Evolutionary conservation across 2,113 vertebrate species (phyloP).

Genomic region (Gnathonemus longibarbis): DNA sequence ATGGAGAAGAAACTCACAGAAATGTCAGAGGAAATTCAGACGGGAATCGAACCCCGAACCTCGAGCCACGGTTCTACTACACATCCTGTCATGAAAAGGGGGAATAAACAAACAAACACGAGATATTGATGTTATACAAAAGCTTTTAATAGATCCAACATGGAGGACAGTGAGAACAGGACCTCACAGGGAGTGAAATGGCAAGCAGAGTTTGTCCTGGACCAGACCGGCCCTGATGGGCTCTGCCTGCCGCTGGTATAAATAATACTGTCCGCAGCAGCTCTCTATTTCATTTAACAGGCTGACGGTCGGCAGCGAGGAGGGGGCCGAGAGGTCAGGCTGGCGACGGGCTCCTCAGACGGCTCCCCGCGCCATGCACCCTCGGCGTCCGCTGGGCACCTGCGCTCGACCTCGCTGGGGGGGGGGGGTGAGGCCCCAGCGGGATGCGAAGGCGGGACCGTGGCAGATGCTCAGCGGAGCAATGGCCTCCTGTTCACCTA

Average conservation of each 20-base stretch:
- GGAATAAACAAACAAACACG: not conserved
- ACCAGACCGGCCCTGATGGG: not conserved
- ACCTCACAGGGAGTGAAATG: not conserved
- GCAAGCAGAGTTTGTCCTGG: not conserved
- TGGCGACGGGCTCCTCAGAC: not conserved
- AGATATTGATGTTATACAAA: not conserved
- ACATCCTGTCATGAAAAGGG: not conserved
- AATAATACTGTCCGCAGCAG: not conserved
- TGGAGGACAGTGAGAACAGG: not conserved
- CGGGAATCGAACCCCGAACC: not conserved
- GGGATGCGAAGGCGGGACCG: not conserved
- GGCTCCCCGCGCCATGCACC: not conserved
- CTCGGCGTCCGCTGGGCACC: not conserved
- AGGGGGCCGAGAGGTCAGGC: not conserved
- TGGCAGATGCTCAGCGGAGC: not conserved
- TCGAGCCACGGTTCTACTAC: not conserved
- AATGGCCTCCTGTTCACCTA: not conserved
- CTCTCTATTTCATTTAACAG: not conserved
- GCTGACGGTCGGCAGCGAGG: not conserved
- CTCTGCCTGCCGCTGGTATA: not conserved
- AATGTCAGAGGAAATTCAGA: not conserved
- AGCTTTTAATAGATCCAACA: not conserved
- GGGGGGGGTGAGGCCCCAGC: not conserved
- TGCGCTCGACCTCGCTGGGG: not conserved
- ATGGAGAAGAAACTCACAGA: not conserved